A percentile compares a stretch with the other conserved stretches of the same genome.
These are phyloP conservation scores for Ophiothrix spiculata DNA, from an alignment of 35 echinoderm and acorn worm genomes.

Conservation along the genomic window DNA sequence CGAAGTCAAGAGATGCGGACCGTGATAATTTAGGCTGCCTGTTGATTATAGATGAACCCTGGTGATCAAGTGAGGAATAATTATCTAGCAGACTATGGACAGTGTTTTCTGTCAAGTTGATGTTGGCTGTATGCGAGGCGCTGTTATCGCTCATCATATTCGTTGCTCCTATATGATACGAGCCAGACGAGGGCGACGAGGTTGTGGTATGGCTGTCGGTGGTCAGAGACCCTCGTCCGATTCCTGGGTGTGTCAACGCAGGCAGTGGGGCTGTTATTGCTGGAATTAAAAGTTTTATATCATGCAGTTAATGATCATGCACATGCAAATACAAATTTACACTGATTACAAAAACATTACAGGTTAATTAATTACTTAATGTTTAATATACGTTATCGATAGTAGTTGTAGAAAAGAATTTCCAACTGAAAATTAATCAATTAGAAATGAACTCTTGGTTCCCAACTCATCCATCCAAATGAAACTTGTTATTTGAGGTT, in stretches of 20 bases:
- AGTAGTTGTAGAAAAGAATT: too few species aligned
- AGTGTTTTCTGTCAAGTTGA: not conserved
- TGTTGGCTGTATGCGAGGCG: not conserved
- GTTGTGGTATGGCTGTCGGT: not conserved
- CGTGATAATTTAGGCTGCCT: not conserved
- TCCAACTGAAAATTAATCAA: too few species aligned
- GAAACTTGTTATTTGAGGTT: too few species aligned
- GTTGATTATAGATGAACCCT: not conserved
- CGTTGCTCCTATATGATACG: not conserved
- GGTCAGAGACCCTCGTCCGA: not conserved
- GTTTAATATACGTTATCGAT: too few species aligned
- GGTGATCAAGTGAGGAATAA: not conserved
- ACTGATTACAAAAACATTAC: too few species aligned
- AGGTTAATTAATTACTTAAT: too few species aligned
- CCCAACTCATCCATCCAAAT: too few species aligned
- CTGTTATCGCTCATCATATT: not conserved
- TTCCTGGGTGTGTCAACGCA: not conserved
- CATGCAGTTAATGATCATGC: not conserved
- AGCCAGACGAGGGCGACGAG: not conserved
- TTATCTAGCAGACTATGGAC: not conserved
- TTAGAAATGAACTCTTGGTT: too few species aligned
- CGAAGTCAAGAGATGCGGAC: not conserved
- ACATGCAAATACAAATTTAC: not conserved
- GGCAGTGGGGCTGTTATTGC: not conserved
- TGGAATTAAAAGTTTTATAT: not conserved